Conservation (phyloP, 2,797 vertebrate genomes). For the Octomys mimax region DNA sequence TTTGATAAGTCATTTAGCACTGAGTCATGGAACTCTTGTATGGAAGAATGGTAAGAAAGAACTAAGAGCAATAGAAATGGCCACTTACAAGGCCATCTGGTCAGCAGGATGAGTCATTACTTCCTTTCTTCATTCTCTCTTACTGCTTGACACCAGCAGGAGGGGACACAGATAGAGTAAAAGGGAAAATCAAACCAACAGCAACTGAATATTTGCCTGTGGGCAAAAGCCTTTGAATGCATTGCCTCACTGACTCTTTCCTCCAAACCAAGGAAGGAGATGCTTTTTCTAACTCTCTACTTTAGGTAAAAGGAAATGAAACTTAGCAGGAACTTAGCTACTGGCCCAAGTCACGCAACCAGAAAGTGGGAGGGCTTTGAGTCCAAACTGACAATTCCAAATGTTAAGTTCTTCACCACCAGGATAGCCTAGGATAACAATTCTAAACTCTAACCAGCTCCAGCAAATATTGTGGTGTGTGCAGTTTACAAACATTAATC, state of each 20-base stretch:
- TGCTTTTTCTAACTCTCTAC: not conserved
- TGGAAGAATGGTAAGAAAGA: slow-evolving; percentile 1
- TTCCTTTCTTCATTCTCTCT: not conserved
- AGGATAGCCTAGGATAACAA: not conserved
- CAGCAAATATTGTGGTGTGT: not conserved
- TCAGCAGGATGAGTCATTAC: not conserved
- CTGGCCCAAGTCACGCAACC: not conserved
- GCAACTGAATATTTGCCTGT: not conserved
- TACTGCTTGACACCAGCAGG: not conserved
- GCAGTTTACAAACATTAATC: not conserved
- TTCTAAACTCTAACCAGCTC: not conserved
- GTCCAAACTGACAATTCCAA: not conserved
- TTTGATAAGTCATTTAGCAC: slow-evolving; percentile 45
- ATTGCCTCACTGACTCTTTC: not conserved
- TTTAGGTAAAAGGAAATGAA: not conserved
- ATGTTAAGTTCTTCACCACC: not conserved
- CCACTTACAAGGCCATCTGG: slow-evolving; percentile 18
- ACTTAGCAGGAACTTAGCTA: not conserved
- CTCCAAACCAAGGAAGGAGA: not conserved
- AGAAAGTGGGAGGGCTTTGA: not conserved
- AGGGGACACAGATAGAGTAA: not conserved
- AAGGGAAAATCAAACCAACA: not conserved
- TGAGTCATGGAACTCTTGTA: not conserved
- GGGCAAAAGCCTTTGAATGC: not conserved
- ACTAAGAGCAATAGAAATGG: not conserved